Evolutionary conservation across 1,140 invertebrate genomes (phyloP).

Genomic region (Drosophila leontia): DNA sequence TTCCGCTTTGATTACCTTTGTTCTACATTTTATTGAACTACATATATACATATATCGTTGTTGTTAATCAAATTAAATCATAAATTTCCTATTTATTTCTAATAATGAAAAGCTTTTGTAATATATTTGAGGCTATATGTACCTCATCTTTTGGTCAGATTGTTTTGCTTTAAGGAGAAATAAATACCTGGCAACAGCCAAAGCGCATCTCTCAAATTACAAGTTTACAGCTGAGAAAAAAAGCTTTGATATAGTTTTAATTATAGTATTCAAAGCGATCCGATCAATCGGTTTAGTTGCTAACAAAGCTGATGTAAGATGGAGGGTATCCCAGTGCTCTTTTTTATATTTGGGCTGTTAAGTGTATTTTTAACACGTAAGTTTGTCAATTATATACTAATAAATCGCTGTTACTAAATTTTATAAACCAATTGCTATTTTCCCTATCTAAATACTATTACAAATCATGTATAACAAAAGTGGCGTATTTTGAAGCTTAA

Average conservation of each 20-base stretch:
- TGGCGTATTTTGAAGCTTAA: too few species aligned
- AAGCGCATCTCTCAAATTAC: background rate
- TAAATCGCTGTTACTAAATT: background rate
- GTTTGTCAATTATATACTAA: background rate
- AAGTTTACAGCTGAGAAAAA: background rate
- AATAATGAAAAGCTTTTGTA: background rate
- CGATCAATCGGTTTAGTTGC: background rate
- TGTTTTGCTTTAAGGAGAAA: too few species aligned
- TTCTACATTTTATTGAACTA: background rate
- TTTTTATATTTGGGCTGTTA: background rate
- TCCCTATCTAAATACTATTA: too few species aligned
- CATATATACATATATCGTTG: background rate
- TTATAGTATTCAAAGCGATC: background rate
- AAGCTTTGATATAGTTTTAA: conserved; percentile 7
- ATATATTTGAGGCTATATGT: background rate
- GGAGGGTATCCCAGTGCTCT: background rate
- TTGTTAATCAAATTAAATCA: background rate
- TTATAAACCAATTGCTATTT: background rate
- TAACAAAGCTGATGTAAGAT: background rate
- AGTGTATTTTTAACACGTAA: conserved; percentile 1
- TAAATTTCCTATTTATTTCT: background rate
- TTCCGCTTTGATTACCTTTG: background rate
- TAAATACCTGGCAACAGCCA: background rate
- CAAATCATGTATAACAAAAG: too few species aligned
- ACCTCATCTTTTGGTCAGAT: background rate